These are phyloP conservation scores for Lepidurus packardi DNA, from an alignment of 1,140 invertebrate species.

Conservation along the genomic window DNA sequence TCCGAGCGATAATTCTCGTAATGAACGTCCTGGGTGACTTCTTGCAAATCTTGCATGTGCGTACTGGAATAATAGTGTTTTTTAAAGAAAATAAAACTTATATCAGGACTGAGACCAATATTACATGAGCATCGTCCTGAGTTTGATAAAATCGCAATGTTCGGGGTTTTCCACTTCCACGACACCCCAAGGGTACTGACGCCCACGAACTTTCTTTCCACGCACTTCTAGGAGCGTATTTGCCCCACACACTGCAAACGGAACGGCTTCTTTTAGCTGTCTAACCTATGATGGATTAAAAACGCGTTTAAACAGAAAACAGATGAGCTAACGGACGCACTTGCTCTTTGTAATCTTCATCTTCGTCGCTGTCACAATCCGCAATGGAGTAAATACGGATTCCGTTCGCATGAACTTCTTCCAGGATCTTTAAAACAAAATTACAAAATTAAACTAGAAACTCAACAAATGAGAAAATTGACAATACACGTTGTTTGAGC, in stretches of 20 bases:
- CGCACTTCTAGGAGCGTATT: conserved; percentile 88
- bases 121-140: conserved; percentile 87
- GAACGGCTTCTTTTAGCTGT: conserved; percentile 82
- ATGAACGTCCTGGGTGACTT: conserved; percentile 89
- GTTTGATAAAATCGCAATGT: conserved; percentile 94
- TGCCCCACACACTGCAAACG: conserved; percentile 94
- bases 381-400: conserved; percentile 96
- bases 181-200: conserved; percentile 96
- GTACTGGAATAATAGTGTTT: conserved; percentile 54
- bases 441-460: background rate
- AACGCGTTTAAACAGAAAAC: background rate
- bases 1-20: conserved; percentile 93
- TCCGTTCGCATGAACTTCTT: conserved; percentile 73
- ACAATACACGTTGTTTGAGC: conserved; percentile 70
- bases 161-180: conserved; percentile 97
- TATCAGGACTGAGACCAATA: background rate
- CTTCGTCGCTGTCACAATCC: conserved; percentile 88
- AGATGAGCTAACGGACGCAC: background rate
- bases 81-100: conserved; percentile 29
- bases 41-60: conserved; percentile 92
- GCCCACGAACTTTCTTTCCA: conserved; percentile 76
- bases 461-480: background rate
- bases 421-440: conserved; percentile 50
- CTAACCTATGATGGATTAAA: conserved; percentile 51
- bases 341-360: conserved; percentile 86